A percentile compares a stretch with the other conserved stretches of the same genome.
Conservation (phyloP, 2,888 invertebrate species). For the Eudasyphora cyanicolor region DNA sequence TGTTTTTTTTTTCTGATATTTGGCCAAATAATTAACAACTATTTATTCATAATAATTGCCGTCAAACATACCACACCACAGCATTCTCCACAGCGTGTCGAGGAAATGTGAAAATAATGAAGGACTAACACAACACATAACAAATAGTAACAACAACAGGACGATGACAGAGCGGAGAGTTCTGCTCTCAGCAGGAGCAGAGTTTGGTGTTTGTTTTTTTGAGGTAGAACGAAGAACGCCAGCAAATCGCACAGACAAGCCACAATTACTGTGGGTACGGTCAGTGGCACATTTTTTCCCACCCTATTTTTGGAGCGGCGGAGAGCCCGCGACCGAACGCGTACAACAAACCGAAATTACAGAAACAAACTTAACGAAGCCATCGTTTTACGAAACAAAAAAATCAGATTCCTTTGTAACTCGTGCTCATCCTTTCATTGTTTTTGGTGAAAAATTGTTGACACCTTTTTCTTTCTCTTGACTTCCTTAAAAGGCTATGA, state of each 20-base stretch:
- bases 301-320: constrained; percentile 63
- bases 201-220: not conserved
- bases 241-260: constrained; percentile 60
- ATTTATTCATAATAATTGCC: constrained; percentile 19
- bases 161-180: not conserved
- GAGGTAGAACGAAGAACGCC: not conserved
- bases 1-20: not conserved
- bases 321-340: not conserved
- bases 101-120: constrained; percentile 50
- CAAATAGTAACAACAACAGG: constrained; percentile 23
- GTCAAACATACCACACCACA: constrained; percentile 3
- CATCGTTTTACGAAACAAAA: constrained; percentile 40
- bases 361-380: constrained; percentile 57
- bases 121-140: constrained; percentile 40
- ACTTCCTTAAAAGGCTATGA: not conserved
- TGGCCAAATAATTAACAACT: constrained; percentile 3
- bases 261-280: constrained; percentile 68
- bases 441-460: constrained; percentile 57
- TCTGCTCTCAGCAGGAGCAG: not conserved
- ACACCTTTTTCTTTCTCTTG: constrained; percentile 50
- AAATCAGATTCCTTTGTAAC: constrained; percentile 65
- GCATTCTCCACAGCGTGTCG: constrained; percentile 14
- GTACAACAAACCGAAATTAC: constrained; percentile 29
- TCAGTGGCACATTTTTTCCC: constrained; percentile 68
- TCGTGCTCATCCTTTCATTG: constrained; percentile 62